phyloP scores from a whole-genome alignment of 1,140 invertebrate genomes.

The Drosophila murphyi region DNA sequence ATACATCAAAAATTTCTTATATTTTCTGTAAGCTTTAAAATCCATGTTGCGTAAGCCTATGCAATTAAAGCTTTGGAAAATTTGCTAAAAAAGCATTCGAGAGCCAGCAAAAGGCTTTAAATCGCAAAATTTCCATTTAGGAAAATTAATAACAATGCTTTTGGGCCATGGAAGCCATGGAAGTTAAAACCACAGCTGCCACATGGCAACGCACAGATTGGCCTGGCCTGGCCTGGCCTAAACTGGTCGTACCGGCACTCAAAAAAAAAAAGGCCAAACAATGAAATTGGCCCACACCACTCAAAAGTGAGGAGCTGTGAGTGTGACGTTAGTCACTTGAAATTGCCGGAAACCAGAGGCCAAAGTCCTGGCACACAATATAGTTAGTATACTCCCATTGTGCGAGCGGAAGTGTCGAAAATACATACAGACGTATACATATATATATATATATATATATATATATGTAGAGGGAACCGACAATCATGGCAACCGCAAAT shows the following conservation, averaged over 20 bases:
- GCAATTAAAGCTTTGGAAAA: conserved; percentile 1
- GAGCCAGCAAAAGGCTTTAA: background rate
- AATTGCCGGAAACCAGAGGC: conserved; percentile 55
- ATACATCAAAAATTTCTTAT: too few species aligned
- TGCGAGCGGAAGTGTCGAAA: conserved; percentile 56
- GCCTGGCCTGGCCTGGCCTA: background rate
- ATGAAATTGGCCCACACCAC: conserved; percentile 22
- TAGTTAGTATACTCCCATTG: conserved; percentile 24
- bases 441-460: background rate
- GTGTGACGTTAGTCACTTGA: conserved; percentile 71
- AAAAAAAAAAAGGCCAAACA: conserved; percentile 33
- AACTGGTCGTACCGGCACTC: background rate
- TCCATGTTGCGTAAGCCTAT: too few species aligned
- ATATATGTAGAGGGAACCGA: conserved; percentile 2
- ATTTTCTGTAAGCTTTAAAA: too few species aligned
- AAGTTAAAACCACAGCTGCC: conserved; percentile 38
- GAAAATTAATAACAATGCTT: conserved; percentile 43
- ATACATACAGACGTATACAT: conserved; percentile 23
- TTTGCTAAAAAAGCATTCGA: background rate
- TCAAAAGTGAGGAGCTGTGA: background rate
- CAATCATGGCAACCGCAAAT: conserved; percentile 79
- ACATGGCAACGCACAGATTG: conserved; percentile 42
- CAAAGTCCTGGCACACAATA: conserved; percentile 48
- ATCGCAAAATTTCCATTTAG: conserved; percentile 42
- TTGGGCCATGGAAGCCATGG: conserved; percentile 4